Percentiles rank a stretch among this genome's conserved stretches.
phyloP scores from a whole-genome alignment of 2,113 vertebrate species.

The Brienomyrus brachyistius region DNA sequence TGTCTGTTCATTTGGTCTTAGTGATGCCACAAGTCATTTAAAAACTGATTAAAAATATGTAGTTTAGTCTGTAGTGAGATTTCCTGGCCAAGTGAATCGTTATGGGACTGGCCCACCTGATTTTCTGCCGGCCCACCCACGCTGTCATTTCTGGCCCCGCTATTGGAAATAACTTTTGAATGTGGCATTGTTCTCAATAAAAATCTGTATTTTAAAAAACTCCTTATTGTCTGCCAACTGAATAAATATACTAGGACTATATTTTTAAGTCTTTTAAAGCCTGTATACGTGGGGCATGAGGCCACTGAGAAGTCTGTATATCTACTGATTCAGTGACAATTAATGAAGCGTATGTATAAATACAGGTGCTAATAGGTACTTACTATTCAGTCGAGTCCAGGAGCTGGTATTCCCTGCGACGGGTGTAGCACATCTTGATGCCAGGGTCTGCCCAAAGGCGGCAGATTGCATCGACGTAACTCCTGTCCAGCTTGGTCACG shows the following conservation, averaged over 20 bases:
- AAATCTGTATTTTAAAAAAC: background rate
- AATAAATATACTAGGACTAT: background rate
- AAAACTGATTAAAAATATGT: background rate
- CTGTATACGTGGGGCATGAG: background rate
- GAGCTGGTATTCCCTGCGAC: slow-evolving; percentile 76
- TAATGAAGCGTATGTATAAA: background rate
- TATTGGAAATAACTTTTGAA: background rate
- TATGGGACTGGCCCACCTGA: background rate
- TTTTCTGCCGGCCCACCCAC: background rate
- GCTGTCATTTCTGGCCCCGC: background rate
- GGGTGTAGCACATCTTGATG: slow-evolving; percentile 67
- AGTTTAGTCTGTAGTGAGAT: background rate
- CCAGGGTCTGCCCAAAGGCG: slow-evolving; percentile 71
- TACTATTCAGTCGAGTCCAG: slow-evolving; percentile 82
- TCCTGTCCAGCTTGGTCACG: slow-evolving; percentile 54
- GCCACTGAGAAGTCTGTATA: background rate
- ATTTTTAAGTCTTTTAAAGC: background rate
- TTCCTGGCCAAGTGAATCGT: background rate
- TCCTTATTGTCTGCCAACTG: background rate
- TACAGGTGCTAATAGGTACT: slow-evolving; percentile 41
- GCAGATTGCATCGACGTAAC: slow-evolving; percentile 50
- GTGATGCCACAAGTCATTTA: background rate
- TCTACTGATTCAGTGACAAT: background rate
- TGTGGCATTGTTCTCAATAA: background rate
- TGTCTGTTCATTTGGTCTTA: background rate